A percentile compares a stretch with the other conserved stretches of the same genome.
Conservation (phyloP, 2,797 vertebrate species). For the Crenichthys baileyi region DNA sequence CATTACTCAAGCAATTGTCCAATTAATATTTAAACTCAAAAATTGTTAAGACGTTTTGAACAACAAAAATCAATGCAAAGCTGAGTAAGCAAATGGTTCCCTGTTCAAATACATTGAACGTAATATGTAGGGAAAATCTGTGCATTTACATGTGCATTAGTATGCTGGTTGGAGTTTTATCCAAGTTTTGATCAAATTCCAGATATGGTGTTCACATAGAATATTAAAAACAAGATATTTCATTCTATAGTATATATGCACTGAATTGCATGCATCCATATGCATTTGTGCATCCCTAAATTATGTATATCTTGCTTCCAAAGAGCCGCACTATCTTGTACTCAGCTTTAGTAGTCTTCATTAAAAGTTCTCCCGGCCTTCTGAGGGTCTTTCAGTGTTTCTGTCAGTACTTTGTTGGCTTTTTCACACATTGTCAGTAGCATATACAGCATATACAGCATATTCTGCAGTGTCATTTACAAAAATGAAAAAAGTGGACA, state of each 20-base stretch:
- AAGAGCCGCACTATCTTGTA: neutral
- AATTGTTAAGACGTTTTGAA: too few species aligned
- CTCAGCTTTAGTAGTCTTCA: neutral
- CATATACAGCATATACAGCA: neutral
- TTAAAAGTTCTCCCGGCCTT: neutral
- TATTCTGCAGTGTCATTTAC: neutral
- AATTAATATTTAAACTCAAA: slow-evolving; percentile 33
- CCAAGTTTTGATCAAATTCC: neutral
- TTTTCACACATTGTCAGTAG: neutral
- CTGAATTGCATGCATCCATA: neutral
- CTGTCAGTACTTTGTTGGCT: neutral
- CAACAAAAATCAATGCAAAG: neutral
- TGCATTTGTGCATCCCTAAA: neutral
- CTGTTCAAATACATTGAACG: slow-evolving; percentile 9
- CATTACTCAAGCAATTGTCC: slow-evolving; percentile 33
- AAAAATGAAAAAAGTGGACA: neutral
- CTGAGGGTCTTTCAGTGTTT: neutral
- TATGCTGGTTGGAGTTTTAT: neutral
- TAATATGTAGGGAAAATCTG: slow-evolving; percentile 6
- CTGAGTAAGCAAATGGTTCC: slow-evolving; percentile 5
- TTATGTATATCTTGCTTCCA: neutral
- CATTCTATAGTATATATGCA: neutral
- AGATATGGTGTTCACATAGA: neutral
- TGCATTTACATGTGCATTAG: neutral
- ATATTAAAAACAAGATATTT: neutral